Evolutionary conservation across 2,888 invertebrate species (phyloP).

Genomic region (Eilema depressum): DNA sequence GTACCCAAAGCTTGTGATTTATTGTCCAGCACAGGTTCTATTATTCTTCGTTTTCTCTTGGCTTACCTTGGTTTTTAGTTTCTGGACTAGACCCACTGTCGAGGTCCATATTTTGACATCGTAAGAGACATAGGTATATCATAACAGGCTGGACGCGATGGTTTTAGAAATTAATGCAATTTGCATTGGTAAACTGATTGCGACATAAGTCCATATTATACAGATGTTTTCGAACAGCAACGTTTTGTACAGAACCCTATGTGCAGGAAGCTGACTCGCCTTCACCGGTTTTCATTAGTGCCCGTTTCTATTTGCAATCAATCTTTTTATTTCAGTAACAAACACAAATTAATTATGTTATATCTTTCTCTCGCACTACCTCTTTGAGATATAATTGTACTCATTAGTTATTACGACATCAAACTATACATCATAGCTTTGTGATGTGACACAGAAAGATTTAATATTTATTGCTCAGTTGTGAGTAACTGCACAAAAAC

Average conservation of each 20-base stretch:
- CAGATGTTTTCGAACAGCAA: not conserved
- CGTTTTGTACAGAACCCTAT: not conserved
- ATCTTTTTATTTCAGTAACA: not conserved
- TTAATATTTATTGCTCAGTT: slow-evolving; percentile 28
- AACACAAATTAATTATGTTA: not conserved
- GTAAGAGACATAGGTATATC: no score
- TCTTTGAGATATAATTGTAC: not conserved
- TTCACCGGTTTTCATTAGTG: not conserved
- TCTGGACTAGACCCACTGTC: no score
- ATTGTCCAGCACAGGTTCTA: not conserved
- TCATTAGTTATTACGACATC: not conserved
- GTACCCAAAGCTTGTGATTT: not conserved
- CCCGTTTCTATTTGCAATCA: not conserved
- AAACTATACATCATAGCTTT: not conserved
- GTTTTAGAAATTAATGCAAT: no score
- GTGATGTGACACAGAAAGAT: slow-evolving; percentile 5
- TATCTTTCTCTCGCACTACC: not conserved
- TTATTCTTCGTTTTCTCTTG: no score
- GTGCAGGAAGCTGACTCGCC: not conserved
- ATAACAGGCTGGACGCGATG: no score
- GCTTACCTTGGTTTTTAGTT: not conserved
- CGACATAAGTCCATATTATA: no score
- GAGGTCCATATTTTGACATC: no score
- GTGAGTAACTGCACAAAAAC: slow-evolving; percentile 28
- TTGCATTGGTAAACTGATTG: no score